phyloP scores from a whole-genome alignment of 2,113 vertebrate genomes.

The Sorex fumeus region DNA sequence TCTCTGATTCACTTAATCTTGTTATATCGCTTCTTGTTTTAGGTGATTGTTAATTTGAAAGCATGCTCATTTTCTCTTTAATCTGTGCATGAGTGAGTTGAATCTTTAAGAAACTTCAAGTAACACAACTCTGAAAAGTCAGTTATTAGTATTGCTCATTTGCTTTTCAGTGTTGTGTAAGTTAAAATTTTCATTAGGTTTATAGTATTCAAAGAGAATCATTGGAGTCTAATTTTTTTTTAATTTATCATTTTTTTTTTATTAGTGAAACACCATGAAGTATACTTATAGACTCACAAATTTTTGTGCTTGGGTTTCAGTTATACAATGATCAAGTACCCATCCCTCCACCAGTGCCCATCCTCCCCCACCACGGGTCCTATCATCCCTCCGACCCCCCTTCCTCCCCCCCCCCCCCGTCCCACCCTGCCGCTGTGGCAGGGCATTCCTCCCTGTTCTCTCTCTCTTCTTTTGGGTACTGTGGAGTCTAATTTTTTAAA shows the following conservation, averaged over 20 bases:
- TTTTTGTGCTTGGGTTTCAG: too few relatives aligned
- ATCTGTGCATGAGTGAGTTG: not conserved
- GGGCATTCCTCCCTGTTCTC: too few relatives aligned
- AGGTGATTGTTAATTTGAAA: not conserved
- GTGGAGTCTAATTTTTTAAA: not conserved
- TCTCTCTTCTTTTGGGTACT: too few relatives aligned
- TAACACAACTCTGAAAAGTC: conserved; percentile 4
- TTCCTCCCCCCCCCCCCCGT: too few relatives aligned
- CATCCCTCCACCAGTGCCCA: too few relatives aligned
- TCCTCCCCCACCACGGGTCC: too few relatives aligned
- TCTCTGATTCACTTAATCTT: not conserved
- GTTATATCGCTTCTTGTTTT: not conserved
- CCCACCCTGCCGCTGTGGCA: too few relatives aligned
- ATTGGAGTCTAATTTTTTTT: not conserved
- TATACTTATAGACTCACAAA: too few relatives aligned
- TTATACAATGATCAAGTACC: too few relatives aligned
- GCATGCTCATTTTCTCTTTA: not conserved
- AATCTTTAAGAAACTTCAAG: conserved; percentile 20
- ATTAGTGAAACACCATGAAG: too few relatives aligned
- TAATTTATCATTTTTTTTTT: too few relatives aligned
- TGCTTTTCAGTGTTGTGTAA: conserved; percentile 54
- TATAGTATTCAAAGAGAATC: not conserved
- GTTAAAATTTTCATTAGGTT: conserved; percentile 52
- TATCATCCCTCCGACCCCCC: too few relatives aligned
- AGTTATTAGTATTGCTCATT: not conserved